These are phyloP conservation scores for Aegotheles bennettii DNA, from an alignment of 2,113 vertebrate species.

Conservation along the genomic window DNA sequence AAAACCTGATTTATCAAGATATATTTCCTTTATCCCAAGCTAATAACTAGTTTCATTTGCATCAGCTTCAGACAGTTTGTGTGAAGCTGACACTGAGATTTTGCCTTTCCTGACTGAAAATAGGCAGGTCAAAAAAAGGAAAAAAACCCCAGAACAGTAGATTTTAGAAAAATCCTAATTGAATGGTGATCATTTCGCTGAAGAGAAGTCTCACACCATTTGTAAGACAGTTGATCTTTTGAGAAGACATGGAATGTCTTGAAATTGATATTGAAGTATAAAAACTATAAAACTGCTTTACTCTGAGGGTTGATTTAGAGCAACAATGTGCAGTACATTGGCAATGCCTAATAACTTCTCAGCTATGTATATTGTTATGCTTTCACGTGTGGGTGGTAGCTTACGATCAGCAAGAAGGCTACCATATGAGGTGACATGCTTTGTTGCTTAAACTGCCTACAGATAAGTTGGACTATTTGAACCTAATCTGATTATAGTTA, in stretches of 20 bases:
- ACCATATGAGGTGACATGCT: neutral
- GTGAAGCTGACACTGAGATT: neutral
- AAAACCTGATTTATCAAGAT: neutral
- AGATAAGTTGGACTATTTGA: neutral
- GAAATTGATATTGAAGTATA: neutral
- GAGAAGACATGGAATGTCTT: neutral
- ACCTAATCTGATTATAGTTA: neutral
- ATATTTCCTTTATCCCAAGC: neutral
- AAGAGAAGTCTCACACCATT: neutral
- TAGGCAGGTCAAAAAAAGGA: neutral
- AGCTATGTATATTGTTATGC: neutral
- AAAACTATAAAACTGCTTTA: neutral
- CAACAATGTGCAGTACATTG: neutral
- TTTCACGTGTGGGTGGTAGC: neutral
- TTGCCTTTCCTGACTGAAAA: slow-evolving; percentile 10
- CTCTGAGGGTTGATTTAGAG: neutral
- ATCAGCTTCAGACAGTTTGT: slow-evolving; percentile 4
- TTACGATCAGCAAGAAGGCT: neutral
- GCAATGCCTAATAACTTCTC: neutral
- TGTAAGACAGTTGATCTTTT: neutral
- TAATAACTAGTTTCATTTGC: slow-evolving; percentile 1
- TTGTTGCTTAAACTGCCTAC: neutral
- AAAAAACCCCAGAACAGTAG: neutral
- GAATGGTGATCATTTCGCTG: neutral
- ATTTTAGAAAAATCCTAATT: neutral